These are phyloP conservation scores for Hirundichthys speculiger DNA, from an alignment of 2,113 vertebrate species.

Conservation along the genomic window DNA sequence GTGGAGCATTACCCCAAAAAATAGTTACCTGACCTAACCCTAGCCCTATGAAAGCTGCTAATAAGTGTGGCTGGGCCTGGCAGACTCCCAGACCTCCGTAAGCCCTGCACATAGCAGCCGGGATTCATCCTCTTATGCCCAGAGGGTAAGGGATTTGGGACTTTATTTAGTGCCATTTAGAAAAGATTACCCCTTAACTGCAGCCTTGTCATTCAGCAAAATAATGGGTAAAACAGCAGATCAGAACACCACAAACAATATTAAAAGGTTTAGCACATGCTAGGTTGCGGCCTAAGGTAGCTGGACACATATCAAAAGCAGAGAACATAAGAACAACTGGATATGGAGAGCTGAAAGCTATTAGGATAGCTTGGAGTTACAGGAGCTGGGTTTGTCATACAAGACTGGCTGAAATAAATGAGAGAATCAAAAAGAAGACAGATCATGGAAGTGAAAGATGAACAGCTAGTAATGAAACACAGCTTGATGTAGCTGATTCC, in stretches of 20 bases:
- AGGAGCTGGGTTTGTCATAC: too few species aligned
- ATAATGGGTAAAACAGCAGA: slow-evolving; percentile 48
- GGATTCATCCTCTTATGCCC: slow-evolving; percentile 77
- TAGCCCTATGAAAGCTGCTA: slow-evolving; percentile 10
- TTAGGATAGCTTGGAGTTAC: background rate
- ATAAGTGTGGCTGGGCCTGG: slow-evolving; percentile 43
- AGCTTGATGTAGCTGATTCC: slow-evolving; percentile 1
- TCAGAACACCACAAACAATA: slow-evolving; percentile 40
- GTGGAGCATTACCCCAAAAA: slow-evolving; percentile 27
- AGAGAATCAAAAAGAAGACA: slow-evolving; percentile 3
- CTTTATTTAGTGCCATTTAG: slow-evolving; percentile 79
- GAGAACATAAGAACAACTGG: background rate
- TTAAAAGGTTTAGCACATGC: slow-evolving; percentile 18
- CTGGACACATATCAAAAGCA: background rate
- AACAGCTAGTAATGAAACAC: slow-evolving; percentile 31
- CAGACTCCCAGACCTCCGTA: slow-evolving; percentile 64
- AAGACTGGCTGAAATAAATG: background rate
- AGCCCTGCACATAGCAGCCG: slow-evolving; percentile 60
- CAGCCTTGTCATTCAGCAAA: slow-evolving; percentile 37
- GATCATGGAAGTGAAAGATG: too few species aligned
- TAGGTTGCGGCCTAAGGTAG: background rate
- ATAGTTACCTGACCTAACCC: slow-evolving; percentile 20
- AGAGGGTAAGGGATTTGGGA: slow-evolving; percentile 70
- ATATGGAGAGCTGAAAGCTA: background rate
- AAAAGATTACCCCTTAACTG: slow-evolving; percentile 76